phyloP scores from a whole-genome alignment of 2,888 invertebrate genomes.

The Cylindroiulus punctatus region DNA sequence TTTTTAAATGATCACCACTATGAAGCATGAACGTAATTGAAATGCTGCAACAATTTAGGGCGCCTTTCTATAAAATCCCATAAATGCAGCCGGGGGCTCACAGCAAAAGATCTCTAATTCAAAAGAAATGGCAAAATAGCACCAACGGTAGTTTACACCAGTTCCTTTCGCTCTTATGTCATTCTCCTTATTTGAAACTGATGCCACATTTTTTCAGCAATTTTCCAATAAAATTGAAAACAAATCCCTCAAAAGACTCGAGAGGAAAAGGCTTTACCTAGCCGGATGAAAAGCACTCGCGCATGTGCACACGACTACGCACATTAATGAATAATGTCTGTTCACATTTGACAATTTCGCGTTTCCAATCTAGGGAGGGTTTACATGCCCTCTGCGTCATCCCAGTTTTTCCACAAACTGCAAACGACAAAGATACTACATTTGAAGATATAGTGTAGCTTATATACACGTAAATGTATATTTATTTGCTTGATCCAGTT shows the following conservation, averaged over 20 bases:
- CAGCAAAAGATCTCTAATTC: slow-evolving; percentile 5
- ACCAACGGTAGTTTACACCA: neutral
- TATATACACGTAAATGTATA: too few species aligned
- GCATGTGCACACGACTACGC: neutral
- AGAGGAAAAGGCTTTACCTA: slow-evolving; percentile 22
- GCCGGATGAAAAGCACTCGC: slow-evolving; percentile 17
- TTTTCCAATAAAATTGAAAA: slow-evolving; percentile 54
- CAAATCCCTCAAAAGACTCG: slow-evolving; percentile 52
- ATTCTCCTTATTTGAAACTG: slow-evolving; percentile 40
- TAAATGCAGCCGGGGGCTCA: neutral
- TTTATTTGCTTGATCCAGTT: too few species aligned
- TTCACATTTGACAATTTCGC: slow-evolving; percentile 38
- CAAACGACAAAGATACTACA: neutral
- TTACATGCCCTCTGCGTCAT: neutral
- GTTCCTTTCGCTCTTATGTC: neutral
- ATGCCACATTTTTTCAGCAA: slow-evolving; percentile 41
- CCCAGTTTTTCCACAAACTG: neutral
- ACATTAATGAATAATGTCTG: slow-evolving; percentile 48
- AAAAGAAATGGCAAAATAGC: neutral
- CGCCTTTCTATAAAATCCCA: neutral
- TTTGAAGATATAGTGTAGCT: too few species aligned
- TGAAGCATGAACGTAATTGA: neutral
- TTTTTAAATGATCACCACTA: neutral
- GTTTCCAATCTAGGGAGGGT: slow-evolving; percentile 19
- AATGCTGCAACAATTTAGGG: neutral